These are phyloP conservation scores for Oreochromis grahami DNA, from an alignment of 2,797 vertebrate genomes.

Conservation along the genomic window DNA sequence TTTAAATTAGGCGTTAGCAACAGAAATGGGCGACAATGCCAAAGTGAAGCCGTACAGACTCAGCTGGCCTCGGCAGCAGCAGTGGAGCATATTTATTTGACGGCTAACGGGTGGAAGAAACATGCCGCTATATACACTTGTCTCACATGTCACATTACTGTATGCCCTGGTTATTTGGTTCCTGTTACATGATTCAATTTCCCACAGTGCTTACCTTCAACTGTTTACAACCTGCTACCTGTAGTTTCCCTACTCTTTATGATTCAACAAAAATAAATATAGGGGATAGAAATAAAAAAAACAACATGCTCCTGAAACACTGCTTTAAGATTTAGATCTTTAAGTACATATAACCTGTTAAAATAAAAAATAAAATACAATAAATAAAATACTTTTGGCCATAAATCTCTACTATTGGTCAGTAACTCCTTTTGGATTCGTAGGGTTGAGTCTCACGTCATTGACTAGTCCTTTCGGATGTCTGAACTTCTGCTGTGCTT, in stretches of 20 bases:
- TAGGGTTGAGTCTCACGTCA: conserved; percentile 11
- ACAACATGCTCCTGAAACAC: conserved; percentile 44
- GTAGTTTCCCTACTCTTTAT: conserved; percentile 37
- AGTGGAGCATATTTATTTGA: conserved; percentile 19
- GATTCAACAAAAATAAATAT: conserved; percentile 70
- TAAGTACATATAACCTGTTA: conserved; percentile 63
- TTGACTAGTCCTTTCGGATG: conserved; percentile 45
- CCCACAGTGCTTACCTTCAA: conserved; percentile 8
- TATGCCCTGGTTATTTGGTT: conserved; percentile 44
- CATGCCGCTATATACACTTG: conserved; percentile 76
- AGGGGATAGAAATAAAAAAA: conserved; percentile 28
- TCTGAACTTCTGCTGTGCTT: conserved; percentile 33
- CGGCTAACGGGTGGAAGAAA: conserved; percentile 52
- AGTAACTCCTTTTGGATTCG: conserved; percentile 36
- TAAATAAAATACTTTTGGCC: conserved; percentile 75
- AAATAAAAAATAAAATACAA: conserved; percentile 64
- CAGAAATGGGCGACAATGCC: conserved; percentile 14
- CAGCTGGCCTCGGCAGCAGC: conserved; percentile 9
- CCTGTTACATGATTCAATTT: conserved; percentile 32
- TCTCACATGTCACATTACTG: conserved; percentile 29
- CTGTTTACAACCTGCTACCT: conserved; percentile 13
- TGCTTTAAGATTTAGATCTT: conserved; percentile 50
- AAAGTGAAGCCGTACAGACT: conserved; percentile 12
- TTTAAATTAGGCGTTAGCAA: neutral
- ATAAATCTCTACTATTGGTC: conserved; percentile 64